Conservation (phyloP, 2,888 invertebrate genomes). For the Lasioglossum oenotherae region DNA sequence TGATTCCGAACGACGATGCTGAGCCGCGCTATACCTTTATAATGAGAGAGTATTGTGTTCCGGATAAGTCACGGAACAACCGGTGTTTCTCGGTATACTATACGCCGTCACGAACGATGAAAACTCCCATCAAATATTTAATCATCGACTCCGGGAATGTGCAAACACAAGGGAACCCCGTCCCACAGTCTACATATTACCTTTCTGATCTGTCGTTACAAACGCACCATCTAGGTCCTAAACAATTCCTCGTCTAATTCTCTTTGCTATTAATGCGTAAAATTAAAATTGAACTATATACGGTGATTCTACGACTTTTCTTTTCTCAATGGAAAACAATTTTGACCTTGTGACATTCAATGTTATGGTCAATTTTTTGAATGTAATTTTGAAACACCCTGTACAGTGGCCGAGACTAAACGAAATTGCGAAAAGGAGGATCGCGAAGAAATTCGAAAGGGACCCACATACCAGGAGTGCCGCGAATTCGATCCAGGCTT, state of each 20-base stretch:
- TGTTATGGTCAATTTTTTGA: too few species aligned
- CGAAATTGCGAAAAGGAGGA: background rate
- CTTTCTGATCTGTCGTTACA: background rate
- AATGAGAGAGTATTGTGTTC: conserved; percentile 7
- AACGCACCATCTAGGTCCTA: background rate
- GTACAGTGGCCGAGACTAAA: background rate
- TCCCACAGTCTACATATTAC: background rate
- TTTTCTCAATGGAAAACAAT: too few species aligned
- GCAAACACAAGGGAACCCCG: background rate
- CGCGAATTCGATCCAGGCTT: conserved; percentile 57
- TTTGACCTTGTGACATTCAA: too few species aligned
- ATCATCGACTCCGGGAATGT: background rate
- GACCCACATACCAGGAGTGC: conserved; percentile 9
- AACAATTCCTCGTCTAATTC: too few species aligned
- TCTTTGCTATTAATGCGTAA: too few species aligned
- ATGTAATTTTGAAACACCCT: too few species aligned
- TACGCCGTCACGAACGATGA: background rate
- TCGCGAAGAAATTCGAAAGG: conserved; percentile 1
- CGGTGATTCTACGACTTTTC: too few species aligned
- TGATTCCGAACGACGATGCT: conserved; percentile 1
- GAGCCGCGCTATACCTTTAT: conserved; percentile 9
- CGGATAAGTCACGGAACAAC: background rate
- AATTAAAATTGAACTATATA: too few species aligned
- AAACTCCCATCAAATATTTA: background rate
- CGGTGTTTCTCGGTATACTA: background rate